A percentile compares a stretch with the other conserved stretches of the same genome.
These are phyloP conservation scores for Hydrozoanthus tunicans DNA, from an alignment of 64 coral and sea anemone species.

Conservation along the genomic window DNA sequence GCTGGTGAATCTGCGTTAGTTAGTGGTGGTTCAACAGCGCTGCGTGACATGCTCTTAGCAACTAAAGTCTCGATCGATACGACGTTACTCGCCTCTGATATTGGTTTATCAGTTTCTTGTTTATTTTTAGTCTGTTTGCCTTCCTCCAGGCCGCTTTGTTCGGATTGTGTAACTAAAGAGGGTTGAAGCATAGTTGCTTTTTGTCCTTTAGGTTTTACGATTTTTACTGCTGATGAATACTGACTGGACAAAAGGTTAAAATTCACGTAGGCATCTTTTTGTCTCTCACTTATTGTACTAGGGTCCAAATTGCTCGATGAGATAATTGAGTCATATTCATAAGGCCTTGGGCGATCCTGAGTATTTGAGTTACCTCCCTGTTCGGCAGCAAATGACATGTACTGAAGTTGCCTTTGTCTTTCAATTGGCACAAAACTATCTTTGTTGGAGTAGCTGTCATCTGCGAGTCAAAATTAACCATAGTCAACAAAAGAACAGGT, in stretches of 20 bases:
- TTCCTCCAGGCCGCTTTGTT: not conserved
- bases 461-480: slow-evolving; percentile 8
- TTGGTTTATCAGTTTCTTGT: not conserved
- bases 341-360: not conserved
- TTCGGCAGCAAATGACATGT: not conserved
- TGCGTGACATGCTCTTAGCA: slow-evolving; percentile 46
- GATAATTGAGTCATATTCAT: slow-evolving; percentile 29
- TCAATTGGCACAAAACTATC: slow-evolving; percentile 29
- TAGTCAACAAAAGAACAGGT: not conserved
- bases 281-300: not conserved
- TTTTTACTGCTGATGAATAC: slow-evolving; percentile 13
- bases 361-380: not conserved
- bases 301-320: slow-evolving; percentile 9
- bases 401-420: slow-evolving; percentile 36
- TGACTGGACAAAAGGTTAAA: slow-evolving; percentile 7
- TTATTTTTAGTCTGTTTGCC: not conserved
- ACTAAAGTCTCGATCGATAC: slow-evolving; percentile 47
- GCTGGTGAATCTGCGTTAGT: slow-evolving; percentile 47
- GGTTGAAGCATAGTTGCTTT: not conserved
- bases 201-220: slow-evolving; percentile 46
- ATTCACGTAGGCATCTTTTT: slow-evolving; percentile 2
- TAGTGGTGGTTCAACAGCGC: slow-evolving; percentile 29
- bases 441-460: slow-evolving; percentile 43
- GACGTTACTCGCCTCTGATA: not conserved
- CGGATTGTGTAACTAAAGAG: not conserved